A percentile compares a stretch with the other conserved stretches of the same genome.
These are phyloP conservation scores for Anthopleura sola DNA, from an alignment of 64 coral and sea anemone genomes.

Conservation along the genomic window DNA sequence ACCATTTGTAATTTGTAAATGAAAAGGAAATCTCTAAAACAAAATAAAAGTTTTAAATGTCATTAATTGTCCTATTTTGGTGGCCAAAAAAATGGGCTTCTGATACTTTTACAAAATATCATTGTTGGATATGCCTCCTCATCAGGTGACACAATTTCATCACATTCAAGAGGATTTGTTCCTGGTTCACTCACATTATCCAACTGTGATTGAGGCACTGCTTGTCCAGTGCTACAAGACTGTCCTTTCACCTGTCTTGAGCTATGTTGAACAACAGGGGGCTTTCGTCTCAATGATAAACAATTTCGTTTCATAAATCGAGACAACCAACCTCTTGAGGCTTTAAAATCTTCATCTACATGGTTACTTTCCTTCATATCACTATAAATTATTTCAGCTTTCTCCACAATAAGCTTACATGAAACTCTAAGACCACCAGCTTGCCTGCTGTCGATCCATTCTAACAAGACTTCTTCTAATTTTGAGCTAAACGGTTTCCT, in stretches of 20 bases:
- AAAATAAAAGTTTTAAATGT: too few species aligned
- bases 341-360: slow-evolving; percentile 34
- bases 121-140: too few species aligned
- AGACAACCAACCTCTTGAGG: slow-evolving; percentile 41
- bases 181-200: slow-evolving; percentile 46
- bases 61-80: too few species aligned
- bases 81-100: too few species aligned
- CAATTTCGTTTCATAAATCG: slow-evolving; percentile 47
- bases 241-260: slow-evolving; percentile 21
- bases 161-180: slow-evolving; percentile 30
- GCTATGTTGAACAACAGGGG: slow-evolving; percentile 38
- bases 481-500: slow-evolving; percentile 47
- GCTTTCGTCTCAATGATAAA: slow-evolving; percentile 47
- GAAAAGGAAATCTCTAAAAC: too few species aligned
- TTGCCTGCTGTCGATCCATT: slow-evolving; percentile 54
- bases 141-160: too few species aligned
- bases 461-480: slow-evolving; percentile 62
- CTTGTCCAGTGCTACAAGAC: slow-evolving; percentile 43
- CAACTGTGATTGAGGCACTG: slow-evolving; percentile 35
- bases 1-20: too few species aligned
- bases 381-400: slow-evolving; percentile 42
- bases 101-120: too few species aligned
- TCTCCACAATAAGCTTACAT: slow-evolving; percentile 50
- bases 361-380: slow-evolving; percentile 1
- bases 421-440: slow-evolving; percentile 48